A percentile compares a stretch with the other conserved stretches of the same genome.
These are phyloP conservation scores for Lophochroa leadbeateri DNA, from an alignment of 2,113 vertebrate genomes.

Conservation along the genomic window DNA sequence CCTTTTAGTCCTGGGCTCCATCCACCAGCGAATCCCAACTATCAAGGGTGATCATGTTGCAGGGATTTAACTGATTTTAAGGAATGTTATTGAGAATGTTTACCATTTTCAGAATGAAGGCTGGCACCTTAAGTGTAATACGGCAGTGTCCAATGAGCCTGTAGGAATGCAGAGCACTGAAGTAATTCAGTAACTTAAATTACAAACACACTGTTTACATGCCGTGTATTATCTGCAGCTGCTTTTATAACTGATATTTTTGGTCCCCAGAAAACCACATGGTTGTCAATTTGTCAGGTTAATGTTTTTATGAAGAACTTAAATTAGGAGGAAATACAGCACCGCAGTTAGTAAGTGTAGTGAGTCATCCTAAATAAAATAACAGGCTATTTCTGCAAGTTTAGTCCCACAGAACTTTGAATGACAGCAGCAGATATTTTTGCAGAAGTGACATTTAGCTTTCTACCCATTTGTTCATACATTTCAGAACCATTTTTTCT, in stretches of 20 bases:
- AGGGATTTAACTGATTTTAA: background rate
- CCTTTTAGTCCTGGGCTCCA: background rate
- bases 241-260: background rate
- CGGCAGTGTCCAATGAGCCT: background rate
- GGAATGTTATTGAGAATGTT: background rate
- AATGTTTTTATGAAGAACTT: constrained; percentile 11
- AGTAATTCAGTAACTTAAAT: background rate
- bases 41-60: background rate
- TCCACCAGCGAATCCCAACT: background rate
- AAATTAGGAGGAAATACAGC: background rate
- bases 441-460: constrained; percentile 8
- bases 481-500: background rate
- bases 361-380: constrained; percentile 49
- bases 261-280: fast-evolving
- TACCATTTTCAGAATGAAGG: background rate
- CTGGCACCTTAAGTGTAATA: background rate
- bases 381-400: constrained; percentile 29
- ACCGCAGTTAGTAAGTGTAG: background rate
- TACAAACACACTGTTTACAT: background rate
- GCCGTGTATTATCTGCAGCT: background rate
- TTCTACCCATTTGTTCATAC: background rate
- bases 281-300: background rate
- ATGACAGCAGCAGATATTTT: constrained; percentile 22
- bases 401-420: background rate
- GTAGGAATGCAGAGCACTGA: background rate